Evolutionary conservation across 2,113 vertebrate species (phyloP), one percentile per base, ranked within the genome.

Genomic region (Chloebia gouldiae): DNA sequence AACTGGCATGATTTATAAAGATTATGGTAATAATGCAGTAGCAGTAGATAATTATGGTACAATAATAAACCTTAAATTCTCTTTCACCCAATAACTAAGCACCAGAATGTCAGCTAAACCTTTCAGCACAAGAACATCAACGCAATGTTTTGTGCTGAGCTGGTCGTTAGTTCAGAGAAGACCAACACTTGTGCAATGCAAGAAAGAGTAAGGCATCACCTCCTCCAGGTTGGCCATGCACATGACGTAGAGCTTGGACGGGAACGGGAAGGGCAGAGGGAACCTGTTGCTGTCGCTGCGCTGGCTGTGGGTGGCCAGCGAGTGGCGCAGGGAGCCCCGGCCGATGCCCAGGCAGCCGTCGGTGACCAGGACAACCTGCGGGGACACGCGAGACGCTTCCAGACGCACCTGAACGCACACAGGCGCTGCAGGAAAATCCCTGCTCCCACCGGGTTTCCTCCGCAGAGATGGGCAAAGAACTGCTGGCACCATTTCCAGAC

Each of bases 311-410:
- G 99, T 98, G 44, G 99, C 98, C 12, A 99, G 96, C 0, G 99
- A 99, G 93, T 99, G 98, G 7, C 99, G 98, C 7, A 99, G 97
- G 31, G 99, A 99, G 57, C 99, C 99, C 72, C 98, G 98, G 60
- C 99, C 99, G 51, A 99, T 99, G 31, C 99, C 99, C 73, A 99
- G 95, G 86, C 99, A 98, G 84, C 99, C 99, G 24, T 99, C 99
- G 2, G 99, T 99, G 84, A 99, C 99, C 30, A 99, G 98, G 80
- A 99, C 98, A 90, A 99, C 98, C 99, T 99, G 86, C 64, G 50
- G 56, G 2, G 17, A 95, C 45, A 39, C 3, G 18, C 10, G 35
- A 81, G 24, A 33, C 42, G 1, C 5, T 30, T 9, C 35, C 23
- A 8, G 10, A 63, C 20, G 56, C 56, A 65, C 33, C 39, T 8